Percentiles rank a stretch among this genome's conserved stretches.
Conservation (phyloP, 35 echinoderm and acorn worm species). For the Apostichopus parvimensis region DNA sequence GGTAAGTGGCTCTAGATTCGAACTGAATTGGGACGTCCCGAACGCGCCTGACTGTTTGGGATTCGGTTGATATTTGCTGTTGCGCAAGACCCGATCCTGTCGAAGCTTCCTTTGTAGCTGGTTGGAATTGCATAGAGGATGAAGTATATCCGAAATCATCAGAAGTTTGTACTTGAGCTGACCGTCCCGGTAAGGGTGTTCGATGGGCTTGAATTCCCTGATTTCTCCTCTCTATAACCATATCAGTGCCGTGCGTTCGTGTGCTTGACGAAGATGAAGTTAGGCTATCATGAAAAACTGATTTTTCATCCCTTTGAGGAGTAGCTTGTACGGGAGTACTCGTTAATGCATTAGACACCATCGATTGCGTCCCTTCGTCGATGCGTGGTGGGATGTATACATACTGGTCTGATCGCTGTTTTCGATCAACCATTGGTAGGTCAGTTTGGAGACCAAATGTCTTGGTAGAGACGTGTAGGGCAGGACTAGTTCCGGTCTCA, state of each 20-base stretch:
- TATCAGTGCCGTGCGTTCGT: neutral
- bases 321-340: slow-evolving; percentile 11
- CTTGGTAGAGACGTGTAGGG: neutral
- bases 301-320: slow-evolving; percentile 15
- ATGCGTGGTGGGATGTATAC: slow-evolving; percentile 17
- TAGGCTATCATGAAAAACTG: slow-evolving; percentile 11
- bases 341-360: no score
- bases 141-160: neutral
- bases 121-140: slow-evolving; percentile 33
- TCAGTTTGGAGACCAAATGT: slow-evolving; percentile 45
- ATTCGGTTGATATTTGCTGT: slow-evolving; percentile 35
- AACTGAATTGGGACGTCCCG: slow-evolving; percentile 42
- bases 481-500: neutral
- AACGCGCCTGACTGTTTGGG: neutral
- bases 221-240: neutral
- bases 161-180: slow-evolving; percentile 21
- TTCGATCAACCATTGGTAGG: neutral
- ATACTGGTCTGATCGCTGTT: slow-evolving; percentile 48
- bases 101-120: neutral
- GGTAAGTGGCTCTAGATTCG: slow-evolving; percentile 6
- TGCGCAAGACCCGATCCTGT: neutral
- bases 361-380: slow-evolving; percentile 45
- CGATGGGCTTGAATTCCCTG: slow-evolving; percentile 14
- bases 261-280: neutral
- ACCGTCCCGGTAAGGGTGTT: neutral